phyloP scores from a whole-genome alignment of 2,888 invertebrate genomes.

The Folsomia candida region DNA sequence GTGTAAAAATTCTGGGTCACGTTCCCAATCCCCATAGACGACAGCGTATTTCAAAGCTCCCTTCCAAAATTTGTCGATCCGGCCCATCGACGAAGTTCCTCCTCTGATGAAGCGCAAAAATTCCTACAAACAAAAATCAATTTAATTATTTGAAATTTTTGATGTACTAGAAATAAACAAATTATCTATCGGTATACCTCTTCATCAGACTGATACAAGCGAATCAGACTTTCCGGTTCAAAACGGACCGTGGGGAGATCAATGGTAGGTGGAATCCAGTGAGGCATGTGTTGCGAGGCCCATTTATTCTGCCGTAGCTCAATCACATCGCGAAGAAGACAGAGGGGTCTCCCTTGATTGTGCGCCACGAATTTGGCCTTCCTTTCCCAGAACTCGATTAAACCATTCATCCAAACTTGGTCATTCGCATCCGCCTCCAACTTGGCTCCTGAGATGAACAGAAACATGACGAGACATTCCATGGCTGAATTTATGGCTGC shows the following conservation, averaged over 20 bases:
- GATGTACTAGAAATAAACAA: too few species aligned
- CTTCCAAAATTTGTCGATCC: constrained; percentile 41
- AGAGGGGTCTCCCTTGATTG: constrained; percentile 36
- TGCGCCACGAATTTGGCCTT: constrained; percentile 31
- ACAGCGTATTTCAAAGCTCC: constrained; percentile 46
- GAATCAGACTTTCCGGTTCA: constrained; percentile 35
- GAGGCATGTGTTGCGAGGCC: too few species aligned
- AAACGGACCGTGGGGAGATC: constrained; percentile 35
- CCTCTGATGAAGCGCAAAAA: constrained; percentile 35
- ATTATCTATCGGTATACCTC: too few species aligned
- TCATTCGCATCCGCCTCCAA: constrained; percentile 27
- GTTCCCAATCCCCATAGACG: constrained; percentile 35
- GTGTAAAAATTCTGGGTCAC: constrained; percentile 36
- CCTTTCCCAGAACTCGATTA: constrained; percentile 32
- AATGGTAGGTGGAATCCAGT: constrained; percentile 38
- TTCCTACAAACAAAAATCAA: constrained; percentile 24
- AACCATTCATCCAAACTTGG: constrained; percentile 31
- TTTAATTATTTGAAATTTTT: background rate
- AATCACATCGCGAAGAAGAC: constrained; percentile 34
- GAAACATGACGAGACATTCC: constrained; percentile 37
- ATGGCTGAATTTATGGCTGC: constrained; percentile 22
- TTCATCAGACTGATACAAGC: constrained; percentile 29
- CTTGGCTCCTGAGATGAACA: constrained; percentile 34
- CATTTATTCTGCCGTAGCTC: constrained; percentile 37
- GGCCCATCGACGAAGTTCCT: constrained; percentile 28